phyloP scores from a whole-genome alignment of 2,113 vertebrate genomes.

The Ammospiza caudacuta region DNA sequence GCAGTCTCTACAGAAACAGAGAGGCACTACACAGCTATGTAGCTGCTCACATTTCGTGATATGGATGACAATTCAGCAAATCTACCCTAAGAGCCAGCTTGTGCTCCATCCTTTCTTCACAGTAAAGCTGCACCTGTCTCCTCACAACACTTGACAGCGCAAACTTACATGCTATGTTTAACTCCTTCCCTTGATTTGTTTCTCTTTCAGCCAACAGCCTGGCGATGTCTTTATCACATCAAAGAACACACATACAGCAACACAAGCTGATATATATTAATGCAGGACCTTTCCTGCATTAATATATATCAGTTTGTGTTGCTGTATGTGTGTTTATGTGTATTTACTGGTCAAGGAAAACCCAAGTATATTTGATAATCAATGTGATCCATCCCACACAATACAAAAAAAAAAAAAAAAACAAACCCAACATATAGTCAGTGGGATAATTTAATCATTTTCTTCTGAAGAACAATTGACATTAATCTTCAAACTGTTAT shows the following conservation, averaged over 20 bases:
- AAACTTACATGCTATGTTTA: fast-evolving
- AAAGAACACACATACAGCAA: background rate
- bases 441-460: background rate
- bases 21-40: fast-evolving
- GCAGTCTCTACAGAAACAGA: background rate
- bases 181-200: background rate
- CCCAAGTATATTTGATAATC: background rate
- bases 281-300: background rate
- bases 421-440: background rate
- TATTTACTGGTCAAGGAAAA: background rate
- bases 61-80: background rate
- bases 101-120: background rate
- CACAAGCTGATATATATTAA: background rate
- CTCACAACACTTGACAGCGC: background rate
- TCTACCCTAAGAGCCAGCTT: background rate
- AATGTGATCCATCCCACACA: background rate
- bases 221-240: background rate
- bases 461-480: background rate
- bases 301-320: too few species aligned
- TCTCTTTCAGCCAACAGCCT: background rate
- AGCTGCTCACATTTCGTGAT: background rate
- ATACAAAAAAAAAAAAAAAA: background rate
- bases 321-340: too few species aligned
- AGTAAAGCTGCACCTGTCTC: background rate
- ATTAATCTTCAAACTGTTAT: background rate